Evolutionary conservation across 2,797 vertebrate genomes (phyloP), one percentile per base, ranked within the genome.

Genomic region (Sphenodon punctatus): DNA sequence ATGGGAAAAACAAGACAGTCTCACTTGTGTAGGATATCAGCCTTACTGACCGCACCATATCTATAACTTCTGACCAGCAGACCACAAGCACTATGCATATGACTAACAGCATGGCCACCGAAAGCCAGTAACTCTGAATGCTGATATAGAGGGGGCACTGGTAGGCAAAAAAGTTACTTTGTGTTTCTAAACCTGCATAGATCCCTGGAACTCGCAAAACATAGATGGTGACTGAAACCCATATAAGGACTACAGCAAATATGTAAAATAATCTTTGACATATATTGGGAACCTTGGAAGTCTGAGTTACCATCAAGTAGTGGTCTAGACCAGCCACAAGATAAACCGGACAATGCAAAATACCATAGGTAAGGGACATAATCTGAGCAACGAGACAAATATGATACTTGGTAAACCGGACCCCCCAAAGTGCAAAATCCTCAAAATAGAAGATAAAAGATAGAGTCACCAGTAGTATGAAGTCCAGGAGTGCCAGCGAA

Each of bases 351-450:
- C 95, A 97, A 83, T 97, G 96, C 88, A 98, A 56, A 36, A 88
- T 36, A 1, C 95, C 73, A 0, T 96, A 97, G 58, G 95, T 83
- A 6, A 95, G 92, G 36, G 97, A 96, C 0, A 91, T 46, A 43
- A 97, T 93, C 92, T 98, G 97, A 38, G 96, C 93, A 73, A 98
- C 85, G 7, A 98, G 90, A 80, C 97, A 98, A 17, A 96, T 88
- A 20, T 98, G 97, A 67, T 97, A 97, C 42, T 55, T 92, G 1
- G 97, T 98, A 80, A 98, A 84, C 36, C 90, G 91, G 58, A 96
- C 14, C 3, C 95, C 96, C 65, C 95, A 89, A 73, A 97, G 46
- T 0, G 78, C 79, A 66, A 96, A 93, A 39, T 96, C 95, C 36
- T 91, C 84, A 22, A 95, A 93, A 67, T 80, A 88, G 80, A 94